Evolutionary conservation across 2,113 vertebrate genomes (phyloP), one percentile per base, ranked within the genome.

Genomic region (Hippocampus mohnikei): DNA sequence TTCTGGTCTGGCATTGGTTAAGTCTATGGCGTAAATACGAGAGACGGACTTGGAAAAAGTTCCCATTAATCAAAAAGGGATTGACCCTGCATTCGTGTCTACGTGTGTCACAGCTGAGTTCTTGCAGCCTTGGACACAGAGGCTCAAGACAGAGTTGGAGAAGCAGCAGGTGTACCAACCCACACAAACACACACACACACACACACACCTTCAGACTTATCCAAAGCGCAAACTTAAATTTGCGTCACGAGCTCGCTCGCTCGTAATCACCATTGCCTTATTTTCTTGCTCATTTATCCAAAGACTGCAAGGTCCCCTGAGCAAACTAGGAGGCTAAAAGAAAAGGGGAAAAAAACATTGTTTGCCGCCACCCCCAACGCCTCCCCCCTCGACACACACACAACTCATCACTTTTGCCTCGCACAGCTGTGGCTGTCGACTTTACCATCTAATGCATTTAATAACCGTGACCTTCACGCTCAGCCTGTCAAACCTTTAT

Each of bases 401-500:
- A 37, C 80, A 81, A 76, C 83, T 83, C 84, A 88, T 87, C 85
- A 81, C 79, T 85, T 85, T 80, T 81, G 78, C 75, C 79, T 79
- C 50, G 80, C 79, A 87, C 87, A 91, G 89, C 89, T 90, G 89
- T 87, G 90, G 83, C 82, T 86, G 82, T 86, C 61, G 85, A 70
- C 84, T 87, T 90, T 81, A 83, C 80, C 87, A 79, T 65, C 42
- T 42, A 64, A 44, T 64, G 63, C 63, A 25, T 88, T 85, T 89
- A 89, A 91, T 90, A 88, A 85, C 89, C 87, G 75, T 90, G 88
- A 88, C 89, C 87, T 90, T 90, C 90, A 90, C 86, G 82, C 85
- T 88, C 85, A 80, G 84, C 78, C 83, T 85, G 84, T 86, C 88
- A 84, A 82, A 86, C 80, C 89, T 89, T 89, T 89, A 90, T 91